Evolutionary conservation across 2,797 vertebrate species (phyloP), one percentile per base, ranked within the genome.

Genomic region (Fistularia commersonii): DNA sequence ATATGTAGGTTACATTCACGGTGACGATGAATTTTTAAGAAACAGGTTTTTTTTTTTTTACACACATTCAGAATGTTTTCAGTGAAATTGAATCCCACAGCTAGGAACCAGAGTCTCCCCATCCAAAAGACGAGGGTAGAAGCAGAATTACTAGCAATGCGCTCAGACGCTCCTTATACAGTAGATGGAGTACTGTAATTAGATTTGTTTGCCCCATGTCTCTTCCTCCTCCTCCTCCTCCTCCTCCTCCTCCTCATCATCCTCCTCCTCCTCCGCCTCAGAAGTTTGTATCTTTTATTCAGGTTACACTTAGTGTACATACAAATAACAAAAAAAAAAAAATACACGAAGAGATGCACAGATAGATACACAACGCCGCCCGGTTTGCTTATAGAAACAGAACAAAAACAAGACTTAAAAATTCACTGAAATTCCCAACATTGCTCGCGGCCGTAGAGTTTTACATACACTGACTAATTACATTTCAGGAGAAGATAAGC

Each of bases 401-500:
- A 59, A 53, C 9, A 48, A 67, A 68, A 56, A 45, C 48, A 45
- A 41, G 11, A 15, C 51, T 43, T 44, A 58, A 60, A 76, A 60
- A 61, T 63, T 67, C 61, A 43, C 51, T 56, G 66, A 70, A 57
- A 82, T 76, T 72, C 69, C 60, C 51, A 53, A 48, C 62, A 54
- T 61, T 6, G 66, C 77, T 66, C 0, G 47, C 34, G 32, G 81
- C 72, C 54, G 40, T 60, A n/a, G 58, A 73, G 67, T 75, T 70
- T 61, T 76, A 83, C 61, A 49, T 74, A 70, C 48, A 72, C 66
- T 66, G 57, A 62, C 75, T 84, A 85, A 87, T 86, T 85, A 82
- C 77, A 49, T 61, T 50, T 14, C 0, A 57, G 79, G 81, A 85
- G 84, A 81, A 80, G 57, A 66, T 6, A 1, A 32, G 52, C 39